Evolutionary conservation across 2,797 vertebrate species (phyloP), one percentile per base, ranked within the genome.

Genomic region (Garrulus glandarius): DNA sequence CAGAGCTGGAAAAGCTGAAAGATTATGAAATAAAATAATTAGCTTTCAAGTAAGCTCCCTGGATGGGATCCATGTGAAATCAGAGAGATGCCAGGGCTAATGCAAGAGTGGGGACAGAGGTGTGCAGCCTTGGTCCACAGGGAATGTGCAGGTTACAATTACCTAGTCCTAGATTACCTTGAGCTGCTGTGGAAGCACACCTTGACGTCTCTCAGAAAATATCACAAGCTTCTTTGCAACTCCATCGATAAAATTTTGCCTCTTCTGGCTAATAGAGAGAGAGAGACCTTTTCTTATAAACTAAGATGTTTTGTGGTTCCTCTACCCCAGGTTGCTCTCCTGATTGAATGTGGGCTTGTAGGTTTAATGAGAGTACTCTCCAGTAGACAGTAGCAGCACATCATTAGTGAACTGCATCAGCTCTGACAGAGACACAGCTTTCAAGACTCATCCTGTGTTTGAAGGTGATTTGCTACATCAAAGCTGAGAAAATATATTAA

Each of bases 21-120:
- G 74, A 30, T 80, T 80, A 70, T 87, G 71, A 93, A 93, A 89
- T 83, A 67, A 84, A 92, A 91, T 63, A 63, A 91, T 84, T 84
- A 89, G 50, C 36, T 96, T 44, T 92, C 84, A 74, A 32, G 49
- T 68, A 52, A 71, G 19, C 75, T 87, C 34, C 60, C 64, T 46
- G 65, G 75, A 81, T 5, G 2, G 49, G 32, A 60, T 84, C 60
- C 7, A 6, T 0, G 0, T 68, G 59, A 80, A 87, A 56, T 41
- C 71, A 84, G 52, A 74, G 70, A 87, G 59, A 21, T 13, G 32
- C 47, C 32, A 77, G 56, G 49, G 47, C 64, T 91, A 63, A 77
- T 46, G 16, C 37, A 87, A 37, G 78, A 56, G 36, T 63, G n/a
- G 13, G 8, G 16, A 49, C 0, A 2, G 60, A 89, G 41, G 11